Evolutionary conservation across 2,888 invertebrate genomes (phyloP).

Genomic region (Tanypteryx hageni): DNA sequence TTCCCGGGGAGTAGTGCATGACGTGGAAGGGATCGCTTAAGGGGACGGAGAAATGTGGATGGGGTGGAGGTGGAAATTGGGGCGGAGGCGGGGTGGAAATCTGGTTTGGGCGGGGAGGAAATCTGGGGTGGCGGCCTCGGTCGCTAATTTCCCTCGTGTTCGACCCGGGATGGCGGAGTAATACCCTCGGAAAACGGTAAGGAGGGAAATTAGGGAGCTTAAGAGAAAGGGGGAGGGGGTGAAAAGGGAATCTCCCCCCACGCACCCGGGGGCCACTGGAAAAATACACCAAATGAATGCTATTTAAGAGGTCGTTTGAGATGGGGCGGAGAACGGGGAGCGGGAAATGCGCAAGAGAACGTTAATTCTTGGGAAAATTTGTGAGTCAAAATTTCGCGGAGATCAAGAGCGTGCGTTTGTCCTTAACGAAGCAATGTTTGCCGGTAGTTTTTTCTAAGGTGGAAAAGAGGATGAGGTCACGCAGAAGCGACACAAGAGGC

Average conservation of each 20-base stretch:
- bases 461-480: too few species aligned
- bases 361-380: neutral
- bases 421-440: neutral
- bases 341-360: neutral
- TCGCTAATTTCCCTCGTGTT: too few species aligned
- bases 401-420: neutral
- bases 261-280: neutral
- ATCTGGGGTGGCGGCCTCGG: too few species aligned
- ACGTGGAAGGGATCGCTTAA: neutral
- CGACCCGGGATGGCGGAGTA: too few species aligned
- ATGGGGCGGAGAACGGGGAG: neutral
- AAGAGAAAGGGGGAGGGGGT: too few species aligned
- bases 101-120: too few species aligned
- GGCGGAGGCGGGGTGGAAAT: too few species aligned
- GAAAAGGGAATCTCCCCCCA: too few species aligned
- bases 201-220: too few species aligned
- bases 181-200: too few species aligned
- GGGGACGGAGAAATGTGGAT: neutral
- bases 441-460: neutral
- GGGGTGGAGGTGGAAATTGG: too few species aligned
- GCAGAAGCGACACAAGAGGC: too few species aligned
- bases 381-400: conserved; percentile 28
- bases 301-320: neutral
- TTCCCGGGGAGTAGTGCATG: neutral
- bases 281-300: conserved; percentile 4